phyloP scores from a whole-genome alignment of 2,888 invertebrate genomes.

The Creontiades dilutus region DNA sequence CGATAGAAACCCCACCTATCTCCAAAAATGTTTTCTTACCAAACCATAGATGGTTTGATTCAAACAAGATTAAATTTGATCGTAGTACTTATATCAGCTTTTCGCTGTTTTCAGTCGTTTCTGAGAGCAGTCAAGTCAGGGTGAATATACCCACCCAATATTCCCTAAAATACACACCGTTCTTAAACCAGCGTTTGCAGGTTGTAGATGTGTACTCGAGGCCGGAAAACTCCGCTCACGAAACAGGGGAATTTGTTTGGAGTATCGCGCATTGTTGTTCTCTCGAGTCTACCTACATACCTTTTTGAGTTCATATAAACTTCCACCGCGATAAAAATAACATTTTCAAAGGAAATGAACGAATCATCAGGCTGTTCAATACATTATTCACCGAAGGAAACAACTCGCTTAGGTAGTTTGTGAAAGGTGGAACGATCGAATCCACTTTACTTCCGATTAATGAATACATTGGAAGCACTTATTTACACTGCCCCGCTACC shows the following conservation, averaged over 20 bases:
- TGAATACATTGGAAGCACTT: conserved; percentile 31
- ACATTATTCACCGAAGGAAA: neutral
- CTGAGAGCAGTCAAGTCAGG: too few species aligned
- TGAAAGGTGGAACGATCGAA: neutral
- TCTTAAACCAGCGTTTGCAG: neutral
- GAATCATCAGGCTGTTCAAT: neutral
- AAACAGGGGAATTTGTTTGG: neutral
- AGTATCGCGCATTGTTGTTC: too few species aligned
- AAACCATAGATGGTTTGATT: too few species aligned
- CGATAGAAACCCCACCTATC: too few species aligned
- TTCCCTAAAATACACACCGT: neutral
- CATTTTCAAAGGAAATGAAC: neutral
- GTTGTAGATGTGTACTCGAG: too few species aligned
- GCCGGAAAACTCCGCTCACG: neutral
- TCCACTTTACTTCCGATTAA: conserved; percentile 10
- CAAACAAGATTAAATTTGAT: too few species aligned
- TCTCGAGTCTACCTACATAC: neutral
- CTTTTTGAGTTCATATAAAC: neutral
- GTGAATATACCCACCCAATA: neutral
- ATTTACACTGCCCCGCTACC: conserved; percentile 22
- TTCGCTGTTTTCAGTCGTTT: too few species aligned
- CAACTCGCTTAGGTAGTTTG: neutral
- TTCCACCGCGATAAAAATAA: neutral
- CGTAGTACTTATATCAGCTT: too few species aligned
- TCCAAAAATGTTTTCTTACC: too few species aligned